Evolutionary conservation across 2,888 invertebrate species (phyloP), one percentile per base, ranked within the genome.

Genomic region (Patella pellucida): DNA sequence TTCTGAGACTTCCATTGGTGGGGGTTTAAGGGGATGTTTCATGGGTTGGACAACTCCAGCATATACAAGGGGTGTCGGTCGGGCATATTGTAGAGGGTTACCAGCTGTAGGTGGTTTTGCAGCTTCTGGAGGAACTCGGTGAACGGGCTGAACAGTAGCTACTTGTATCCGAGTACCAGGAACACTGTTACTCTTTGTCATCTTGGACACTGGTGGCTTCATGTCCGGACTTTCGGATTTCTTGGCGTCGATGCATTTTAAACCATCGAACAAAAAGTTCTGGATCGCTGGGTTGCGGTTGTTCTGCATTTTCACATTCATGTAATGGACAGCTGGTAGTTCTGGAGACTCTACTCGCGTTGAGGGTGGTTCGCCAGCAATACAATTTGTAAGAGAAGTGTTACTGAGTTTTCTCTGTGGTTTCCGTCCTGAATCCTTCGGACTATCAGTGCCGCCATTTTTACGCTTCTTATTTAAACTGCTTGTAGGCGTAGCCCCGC

Each of bases 291-390:
- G 67, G 19, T 16, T 23, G 52, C 41, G 50, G 69, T 69, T 73
- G n/a, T 62, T 27, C 27, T 73, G 62, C 78, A 87, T 85, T 79
- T 87, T 88, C 16, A 84, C 76, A 80, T 90, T 90, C 73, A 87
- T 83, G 76, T 87, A 90, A 77, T 90, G 90, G 2, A 89, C 85
- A 15, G 88, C 84, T 5, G 90, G 90, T 1, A 90, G 83, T 77
- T 90, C 90, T 0, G 90, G 90, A 0, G 89, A 88, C 41, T 85
- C 86, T 0, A 82, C 82, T 15, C 85, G 75, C 0, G 81, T 78
- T 9, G 81, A 81, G 4, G 80, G 79, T 19, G 81, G 82, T 71
- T 86, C 86, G 71, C 82, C 83, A 11, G 85, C 82, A 31, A 86
- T 77, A 74, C 85, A 86, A 71, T 85, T 85, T 15, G 84, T 84